phyloP scores from a whole-genome alignment of 2,113 vertebrate genomes.

The Tachycineta bicolor region DNA sequence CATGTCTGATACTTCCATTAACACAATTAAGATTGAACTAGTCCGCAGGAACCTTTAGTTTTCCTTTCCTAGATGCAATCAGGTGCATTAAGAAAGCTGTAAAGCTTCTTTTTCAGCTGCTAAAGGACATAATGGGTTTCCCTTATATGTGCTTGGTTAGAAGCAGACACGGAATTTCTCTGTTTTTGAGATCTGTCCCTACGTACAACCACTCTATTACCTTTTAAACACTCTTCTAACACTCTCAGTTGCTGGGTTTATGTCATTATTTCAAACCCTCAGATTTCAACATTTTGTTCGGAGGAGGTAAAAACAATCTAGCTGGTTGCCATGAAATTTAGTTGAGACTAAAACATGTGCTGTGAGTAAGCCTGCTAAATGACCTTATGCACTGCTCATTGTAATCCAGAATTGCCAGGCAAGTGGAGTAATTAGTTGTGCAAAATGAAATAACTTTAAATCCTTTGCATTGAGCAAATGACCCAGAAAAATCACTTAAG shows the following conservation, averaged over 20 bases:
- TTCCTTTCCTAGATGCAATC: neutral
- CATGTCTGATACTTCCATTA: neutral
- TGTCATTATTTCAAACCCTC: conserved; percentile 7
- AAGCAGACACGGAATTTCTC: neutral
- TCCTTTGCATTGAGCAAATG: conserved; percentile 16
- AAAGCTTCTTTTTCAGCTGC: neutral
- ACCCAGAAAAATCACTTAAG: conserved; percentile 66
- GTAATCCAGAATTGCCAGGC: conserved; percentile 45
- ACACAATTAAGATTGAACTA: conserved; percentile 11
- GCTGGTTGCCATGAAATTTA: conserved; percentile 34
- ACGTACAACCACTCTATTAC: neutral
- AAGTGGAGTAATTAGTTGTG: conserved; percentile 58
- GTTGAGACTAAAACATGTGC: conserved; percentile 3
- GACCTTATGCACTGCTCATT: conserved; percentile 51
- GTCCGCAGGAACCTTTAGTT: neutral
- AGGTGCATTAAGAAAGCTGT: neutral
- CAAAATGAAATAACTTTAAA: conserved; percentile 60
- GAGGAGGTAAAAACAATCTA: conserved; percentile 21
- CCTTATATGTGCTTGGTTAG: neutral
- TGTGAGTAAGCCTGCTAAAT: conserved; percentile 51
- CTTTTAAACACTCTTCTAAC: neutral
- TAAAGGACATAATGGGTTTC: neutral
- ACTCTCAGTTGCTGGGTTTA: neutral
- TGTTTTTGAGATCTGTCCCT: neutral
- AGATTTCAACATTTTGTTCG: conserved; percentile 9